Base-by-base conservation (phyloP, 2,797 vertebrate genomes). In the Hylomyscus alleni region DNA sequence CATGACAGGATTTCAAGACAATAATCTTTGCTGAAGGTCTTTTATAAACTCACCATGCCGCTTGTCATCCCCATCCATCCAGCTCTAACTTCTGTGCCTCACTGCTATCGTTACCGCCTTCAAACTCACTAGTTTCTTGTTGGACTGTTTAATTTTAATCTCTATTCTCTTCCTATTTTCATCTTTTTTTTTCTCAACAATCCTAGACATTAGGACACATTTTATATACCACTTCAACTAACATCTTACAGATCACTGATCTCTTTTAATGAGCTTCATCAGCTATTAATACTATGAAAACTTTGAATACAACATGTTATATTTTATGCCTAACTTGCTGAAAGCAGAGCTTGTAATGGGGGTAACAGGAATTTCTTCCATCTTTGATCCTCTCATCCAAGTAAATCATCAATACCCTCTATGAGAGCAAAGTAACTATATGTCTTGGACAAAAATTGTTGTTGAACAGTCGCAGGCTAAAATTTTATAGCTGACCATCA, bases 261-360 rank as follows among this genome's bases (percentile, higher is more conserved):
- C 13, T 73, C 54, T 93, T 50, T 89, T 81, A 17, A 19, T 37
- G 0, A 47, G 29, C 54, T 60, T 37, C 84, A 34, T 44, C 44
- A 89, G 40, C 50, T 44, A 5, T 20, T 31, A 11, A 40, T 93
- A 85, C 56, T 65, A 78, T 73, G n/a, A 86, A 92, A 88, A 78
- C 50, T 17, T 50, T 52, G 77, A 37, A 75, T 10, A 47, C 7
- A 92, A 19, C 12, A 65, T 78, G 34, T 89, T 80, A 78, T 50
- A 89, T 17, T 73, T 60, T 77, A 90, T 0, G 56, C 9, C n/a
- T 37, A 78, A 77, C 17, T n/a, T 86, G 40, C 58, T 73, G 44
- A 69, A 90, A 91, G 37, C 12, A 81, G 62, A 93, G 29, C 44
- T 88, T 87, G 84, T 75, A 97, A 76, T 31, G 26, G 19, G 75